Conservation (phyloP, 2,113 vertebrate species). For the Chiloscyllium plagiosum region DNA sequence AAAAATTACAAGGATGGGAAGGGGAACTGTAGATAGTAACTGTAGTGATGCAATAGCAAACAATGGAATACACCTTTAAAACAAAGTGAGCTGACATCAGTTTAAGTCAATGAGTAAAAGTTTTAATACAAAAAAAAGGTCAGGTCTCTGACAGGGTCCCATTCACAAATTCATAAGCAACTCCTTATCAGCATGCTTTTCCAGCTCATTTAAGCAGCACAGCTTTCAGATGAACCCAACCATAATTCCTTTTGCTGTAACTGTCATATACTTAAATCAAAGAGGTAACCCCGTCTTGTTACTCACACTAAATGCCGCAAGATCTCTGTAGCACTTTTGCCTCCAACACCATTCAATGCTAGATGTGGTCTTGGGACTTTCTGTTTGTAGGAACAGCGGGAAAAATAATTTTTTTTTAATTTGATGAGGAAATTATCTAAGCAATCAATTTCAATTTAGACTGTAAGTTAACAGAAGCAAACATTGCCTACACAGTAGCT, state of each 20-base stretch:
- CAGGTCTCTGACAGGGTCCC: neutral
- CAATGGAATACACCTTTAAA: neutral
- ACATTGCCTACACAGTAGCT: neutral
- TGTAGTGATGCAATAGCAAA: neutral
- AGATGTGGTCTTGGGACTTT: conserved; percentile 70
- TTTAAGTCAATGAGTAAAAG: neutral
- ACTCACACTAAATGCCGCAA: conserved; percentile 84
- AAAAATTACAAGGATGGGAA: neutral
- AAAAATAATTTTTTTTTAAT: neutral
- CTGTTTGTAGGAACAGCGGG: conserved; percentile 49
- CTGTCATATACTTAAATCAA: neutral
- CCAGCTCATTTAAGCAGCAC: neutral
- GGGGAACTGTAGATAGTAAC: neutral
- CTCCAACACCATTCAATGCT: conserved; percentile 86
- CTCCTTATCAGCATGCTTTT: neutral
- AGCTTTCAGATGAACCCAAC: too few species aligned
- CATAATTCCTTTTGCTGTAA: neutral
- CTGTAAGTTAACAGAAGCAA: neutral
- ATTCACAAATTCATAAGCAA: neutral
- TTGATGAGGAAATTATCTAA: neutral
- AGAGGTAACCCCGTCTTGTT: neutral
- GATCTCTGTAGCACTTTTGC: conserved; percentile 85
- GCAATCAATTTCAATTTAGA: neutral
- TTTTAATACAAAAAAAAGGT: neutral
- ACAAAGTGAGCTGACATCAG: neutral